Percentiles rank a stretch among this genome's conserved stretches.
Evolutionary conservation across 1,140 invertebrate genomes (phyloP).

Genomic region (Carposina sasakii): DNA sequence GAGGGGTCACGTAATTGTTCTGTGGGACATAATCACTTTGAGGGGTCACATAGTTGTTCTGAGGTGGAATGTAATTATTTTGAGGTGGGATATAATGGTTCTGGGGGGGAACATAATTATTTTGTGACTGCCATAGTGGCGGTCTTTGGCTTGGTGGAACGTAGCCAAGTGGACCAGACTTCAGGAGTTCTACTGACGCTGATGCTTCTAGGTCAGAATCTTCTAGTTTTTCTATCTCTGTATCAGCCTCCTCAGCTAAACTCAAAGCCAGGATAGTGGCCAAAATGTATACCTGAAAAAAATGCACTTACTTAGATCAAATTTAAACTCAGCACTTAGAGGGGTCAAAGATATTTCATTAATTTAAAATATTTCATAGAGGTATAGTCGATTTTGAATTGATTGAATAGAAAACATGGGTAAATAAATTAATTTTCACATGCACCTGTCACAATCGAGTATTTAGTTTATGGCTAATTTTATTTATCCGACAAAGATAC

Average conservation of each 20-base stretch:
- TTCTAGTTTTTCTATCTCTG: constrained; percentile 3
- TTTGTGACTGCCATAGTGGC: constrained; percentile 2
- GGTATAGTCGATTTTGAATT: too few species aligned
- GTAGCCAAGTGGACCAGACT: constrained; percentile 14
- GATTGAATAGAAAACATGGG: too few species aligned
- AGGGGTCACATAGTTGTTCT: constrained; percentile 20
- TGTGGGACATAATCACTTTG: not conserved
- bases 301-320: constrained; percentile 11
- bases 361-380: too few species aligned
- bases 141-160: constrained; percentile 21
- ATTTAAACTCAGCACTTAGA: not conserved
- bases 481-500: too few species aligned
- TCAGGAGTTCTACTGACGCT: constrained; percentile 29
- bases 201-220: constrained; percentile 29
- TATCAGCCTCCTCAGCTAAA: constrained; percentile 32
- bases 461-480: too few species aligned
- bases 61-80: constrained; percentile 17
- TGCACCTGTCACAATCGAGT: too few species aligned
- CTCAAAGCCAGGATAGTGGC: constrained; percentile 42
- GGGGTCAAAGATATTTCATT: too few species aligned
- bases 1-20: not conserved
- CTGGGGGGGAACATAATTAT: constrained; percentile 21
- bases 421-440: too few species aligned
- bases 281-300: constrained; percentile 42
- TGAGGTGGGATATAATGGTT: constrained; percentile 19